Evolutionary conservation across 2,888 invertebrate species (phyloP).

Genomic region (Tenthredo notha): DNA sequence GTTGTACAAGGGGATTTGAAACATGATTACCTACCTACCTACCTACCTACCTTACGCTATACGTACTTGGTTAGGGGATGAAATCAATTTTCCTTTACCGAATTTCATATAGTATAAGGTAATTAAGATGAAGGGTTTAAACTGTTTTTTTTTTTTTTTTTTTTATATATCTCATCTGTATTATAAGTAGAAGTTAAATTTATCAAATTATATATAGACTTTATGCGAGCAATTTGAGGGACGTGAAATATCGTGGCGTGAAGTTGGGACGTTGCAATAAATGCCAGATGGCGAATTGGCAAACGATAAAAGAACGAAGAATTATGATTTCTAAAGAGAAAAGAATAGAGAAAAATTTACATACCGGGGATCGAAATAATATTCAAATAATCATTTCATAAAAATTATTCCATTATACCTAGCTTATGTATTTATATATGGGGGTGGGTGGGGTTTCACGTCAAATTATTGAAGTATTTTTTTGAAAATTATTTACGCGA

Average conservation of each 20-base stretch:
- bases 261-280: slow-evolving; percentile 25
- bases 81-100: neutral
- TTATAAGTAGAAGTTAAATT: neutral
- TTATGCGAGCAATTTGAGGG: neutral
- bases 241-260: slow-evolving; percentile 28
- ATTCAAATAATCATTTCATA: slow-evolving; percentile 26
- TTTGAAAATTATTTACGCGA: too few species aligned
- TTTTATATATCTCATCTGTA: neutral
- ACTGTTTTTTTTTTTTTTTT: too few species aligned
- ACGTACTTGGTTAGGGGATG: neutral
- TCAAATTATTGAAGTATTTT: too few species aligned
- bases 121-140: neutral
- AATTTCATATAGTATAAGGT: neutral
- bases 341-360: neutral
- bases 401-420: neutral
- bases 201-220: slow-evolving; percentile 22
- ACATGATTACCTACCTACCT: neutral
- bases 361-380: neutral
- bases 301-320: slow-evolving; percentile 45
- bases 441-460: too few species aligned
- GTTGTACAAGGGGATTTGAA: neutral
- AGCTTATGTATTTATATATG: neutral
- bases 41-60: neutral
- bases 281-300: slow-evolving; percentile 45
- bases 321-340: slow-evolving; percentile 25